These are phyloP conservation scores for Chloroceryle amazona DNA, from an alignment of 2,797 vertebrate species.

Conservation along the genomic window DNA sequence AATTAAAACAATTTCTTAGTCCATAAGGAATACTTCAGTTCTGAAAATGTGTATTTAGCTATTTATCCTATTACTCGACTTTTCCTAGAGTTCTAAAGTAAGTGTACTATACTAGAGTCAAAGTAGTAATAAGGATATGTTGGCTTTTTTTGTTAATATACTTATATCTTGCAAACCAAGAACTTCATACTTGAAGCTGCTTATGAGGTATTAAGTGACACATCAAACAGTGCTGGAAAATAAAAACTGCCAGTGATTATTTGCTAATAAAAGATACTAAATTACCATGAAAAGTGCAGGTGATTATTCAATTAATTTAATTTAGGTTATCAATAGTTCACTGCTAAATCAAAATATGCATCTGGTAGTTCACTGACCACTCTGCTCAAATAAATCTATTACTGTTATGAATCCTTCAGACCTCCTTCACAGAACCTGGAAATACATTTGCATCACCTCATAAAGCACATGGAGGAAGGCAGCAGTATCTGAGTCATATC, in stretches of 20 bases:
- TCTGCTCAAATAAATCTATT: not conserved
- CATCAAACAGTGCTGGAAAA: not conserved
- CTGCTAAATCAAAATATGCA: not conserved
- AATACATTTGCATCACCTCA: not conserved
- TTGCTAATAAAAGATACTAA: not conserved
- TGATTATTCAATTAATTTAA: not conserved
- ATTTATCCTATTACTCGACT: not conserved
- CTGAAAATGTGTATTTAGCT: not conserved
- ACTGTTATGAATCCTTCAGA: not conserved
- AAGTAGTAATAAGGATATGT: not conserved
- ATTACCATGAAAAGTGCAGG: not conserved
- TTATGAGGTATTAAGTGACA: not conserved
- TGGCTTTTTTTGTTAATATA: not conserved
- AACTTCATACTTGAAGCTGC: not conserved
- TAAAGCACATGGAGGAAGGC: not conserved
- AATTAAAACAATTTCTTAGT: not conserved
- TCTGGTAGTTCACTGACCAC: not conserved
- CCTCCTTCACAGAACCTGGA: not conserved
- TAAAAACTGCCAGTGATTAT: not conserved
- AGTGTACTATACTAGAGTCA: accelerated
- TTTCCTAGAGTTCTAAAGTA: not conserved
- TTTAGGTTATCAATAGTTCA: not conserved
- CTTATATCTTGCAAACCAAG: not conserved
- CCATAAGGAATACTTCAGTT: not conserved
- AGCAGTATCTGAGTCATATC: not conserved